Evolutionary conservation across 2,888 invertebrate genomes (phyloP), one percentile per base, ranked within the genome.

Genomic region (Drosophila kambysellisi): DNA sequence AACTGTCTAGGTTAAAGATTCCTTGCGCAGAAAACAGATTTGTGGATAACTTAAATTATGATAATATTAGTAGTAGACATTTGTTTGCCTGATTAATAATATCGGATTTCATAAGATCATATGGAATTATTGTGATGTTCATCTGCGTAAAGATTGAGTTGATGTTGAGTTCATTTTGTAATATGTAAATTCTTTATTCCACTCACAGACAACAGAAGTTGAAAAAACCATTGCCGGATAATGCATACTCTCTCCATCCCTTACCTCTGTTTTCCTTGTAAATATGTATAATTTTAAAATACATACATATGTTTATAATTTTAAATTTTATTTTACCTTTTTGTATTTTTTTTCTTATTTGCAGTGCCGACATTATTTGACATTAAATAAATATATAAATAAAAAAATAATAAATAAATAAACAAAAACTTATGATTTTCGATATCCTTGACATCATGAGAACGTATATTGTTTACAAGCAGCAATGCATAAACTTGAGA

Each of bases 101-200:
- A 82, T 92, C 95, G 58, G 95, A 92, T 65, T 95, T 92, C 62
- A 96, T 25, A 25, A 25, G 20, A 0, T 25, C 20, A 25, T 25
- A 25, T 25, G 20, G 20, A 25, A 25, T 25, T 25, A 25, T 25
- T 25, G 20, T 25, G 20, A 1, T 25, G 20, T 1, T 25, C 20
- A 3, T 25, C 25, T 25, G 25, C 25, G 25, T 25, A 25, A 25
- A 25, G 25, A 25, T 25, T 25, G 25, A 25, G 25, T 25, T 2
- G 25, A 25, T 25, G 25, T 25, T 15, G n/a, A n/a, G 15, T 8
- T 11, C 11, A 25, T 29, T 4, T 4, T 8, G 3, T 39, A 20
- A 0, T 15, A 20, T 1, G 5, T 15, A 17, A 7, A 6, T 29
- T 54, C 1, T 0, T 8, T 15, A 0, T n/a, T 4, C 20, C 9